Percentiles rank a stretch among this genome's conserved stretches.
Conservation (phyloP, 2,113 vertebrate genomes). For the Lagenorhynchus albirostris region DNA sequence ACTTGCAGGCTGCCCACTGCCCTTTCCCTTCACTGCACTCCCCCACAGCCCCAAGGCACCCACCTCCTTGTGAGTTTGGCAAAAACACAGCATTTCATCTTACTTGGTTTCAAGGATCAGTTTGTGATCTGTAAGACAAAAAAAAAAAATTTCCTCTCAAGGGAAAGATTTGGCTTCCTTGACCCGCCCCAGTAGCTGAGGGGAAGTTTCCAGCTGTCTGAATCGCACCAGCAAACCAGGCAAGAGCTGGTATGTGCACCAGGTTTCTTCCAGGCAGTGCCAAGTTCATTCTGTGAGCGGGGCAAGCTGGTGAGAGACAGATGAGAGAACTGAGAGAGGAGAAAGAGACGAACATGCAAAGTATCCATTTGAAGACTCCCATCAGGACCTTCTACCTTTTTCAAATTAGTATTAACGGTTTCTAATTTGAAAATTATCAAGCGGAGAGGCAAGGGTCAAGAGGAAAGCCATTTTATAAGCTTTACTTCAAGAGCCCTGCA, state of each 20-base stretch:
- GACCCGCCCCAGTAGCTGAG: neutral
- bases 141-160: neutral
- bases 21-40: neutral
- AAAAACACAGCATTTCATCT: neutral
- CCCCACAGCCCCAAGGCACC: neutral
- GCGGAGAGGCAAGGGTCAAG: conserved; percentile 30
- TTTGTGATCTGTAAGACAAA: neutral
- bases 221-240: neutral
- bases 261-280: neutral
- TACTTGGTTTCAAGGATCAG: conserved; percentile 11
- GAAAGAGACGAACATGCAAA: neutral
- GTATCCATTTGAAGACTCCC: neutral
- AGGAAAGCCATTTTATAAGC: neutral
- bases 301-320: neutral
- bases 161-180: neutral
- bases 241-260: neutral
- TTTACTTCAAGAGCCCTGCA: conserved; percentile 26
- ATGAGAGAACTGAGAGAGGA: neutral
- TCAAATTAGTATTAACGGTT: conserved; percentile 24
- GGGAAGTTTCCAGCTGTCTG: neutral
- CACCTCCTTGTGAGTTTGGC: neutral
- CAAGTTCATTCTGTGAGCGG: neutral
- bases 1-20: neutral
- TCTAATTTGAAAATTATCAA: conserved; percentile 57
- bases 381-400: neutral